These are phyloP conservation scores for Dioctria linearis DNA, from an alignment of 2,888 invertebrate genomes.

Conservation along the genomic window DNA sequence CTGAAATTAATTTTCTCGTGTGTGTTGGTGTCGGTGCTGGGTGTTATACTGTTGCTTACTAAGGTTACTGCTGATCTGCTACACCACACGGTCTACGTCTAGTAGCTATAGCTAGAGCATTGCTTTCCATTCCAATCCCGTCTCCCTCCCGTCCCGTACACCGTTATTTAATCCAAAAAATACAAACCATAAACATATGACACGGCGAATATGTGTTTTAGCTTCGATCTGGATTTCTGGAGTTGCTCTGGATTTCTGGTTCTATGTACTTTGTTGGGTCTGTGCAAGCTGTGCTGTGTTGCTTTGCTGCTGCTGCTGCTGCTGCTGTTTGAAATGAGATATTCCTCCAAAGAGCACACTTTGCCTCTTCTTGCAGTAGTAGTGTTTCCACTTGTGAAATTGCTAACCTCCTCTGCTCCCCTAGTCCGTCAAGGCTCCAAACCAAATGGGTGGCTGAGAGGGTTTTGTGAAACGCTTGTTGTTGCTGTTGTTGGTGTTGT, in stretches of 20 bases:
- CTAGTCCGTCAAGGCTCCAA: too few relatives aligned
- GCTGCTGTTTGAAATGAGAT: too few relatives aligned
- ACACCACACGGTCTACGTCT: conserved; percentile 22
- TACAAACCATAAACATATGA: conserved; percentile 43
- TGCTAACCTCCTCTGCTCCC: neutral
- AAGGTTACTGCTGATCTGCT: neutral
- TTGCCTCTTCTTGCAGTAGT: conserved; percentile 22
- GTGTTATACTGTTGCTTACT: neutral
- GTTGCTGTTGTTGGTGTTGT: conserved; percentile 7
- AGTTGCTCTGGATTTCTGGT: too few relatives aligned
- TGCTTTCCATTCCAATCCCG: neutral
- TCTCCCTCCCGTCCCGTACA: neutral
- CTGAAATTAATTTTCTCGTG: conserved; percentile 15
- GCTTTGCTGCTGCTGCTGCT: too few relatives aligned
- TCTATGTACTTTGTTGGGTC: too few relatives aligned
- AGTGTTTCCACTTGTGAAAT: neutral
- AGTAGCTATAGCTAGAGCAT: neutral
- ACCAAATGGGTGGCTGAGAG: too few relatives aligned
- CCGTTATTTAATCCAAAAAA: conserved; percentile 5
- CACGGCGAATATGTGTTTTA: conserved; percentile 10
- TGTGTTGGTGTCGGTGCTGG: conserved; percentile 15
- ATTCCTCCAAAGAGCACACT: conserved; percentile 23
- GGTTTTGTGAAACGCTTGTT: neutral
- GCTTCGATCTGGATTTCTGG: neutral
- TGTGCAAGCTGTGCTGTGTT: too few relatives aligned